These are phyloP conservation scores for Mactra quadrangularis DNA, from an alignment of 1,140 invertebrate species.

Conservation along the genomic window DNA sequence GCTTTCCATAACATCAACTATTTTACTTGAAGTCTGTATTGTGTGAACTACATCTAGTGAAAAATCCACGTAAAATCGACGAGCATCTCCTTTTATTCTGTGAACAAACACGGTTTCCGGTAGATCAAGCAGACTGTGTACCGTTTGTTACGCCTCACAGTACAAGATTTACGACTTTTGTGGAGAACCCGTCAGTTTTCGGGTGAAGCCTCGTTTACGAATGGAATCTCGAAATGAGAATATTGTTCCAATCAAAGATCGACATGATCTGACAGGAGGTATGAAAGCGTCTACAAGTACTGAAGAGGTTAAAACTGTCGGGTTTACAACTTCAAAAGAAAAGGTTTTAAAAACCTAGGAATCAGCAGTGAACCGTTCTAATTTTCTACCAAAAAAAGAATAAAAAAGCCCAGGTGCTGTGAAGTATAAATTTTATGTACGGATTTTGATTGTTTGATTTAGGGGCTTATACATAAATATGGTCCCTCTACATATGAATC, in stretches of 20 bases:
- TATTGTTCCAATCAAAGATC: constrained; percentile 49
- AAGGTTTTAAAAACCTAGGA: constrained; percentile 21
- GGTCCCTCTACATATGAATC: no score
- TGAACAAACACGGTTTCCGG: constrained; percentile 45
- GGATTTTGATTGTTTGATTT: constrained; percentile 6
- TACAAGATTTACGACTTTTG: constrained; percentile 24
- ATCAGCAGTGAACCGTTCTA: constrained; percentile 42
- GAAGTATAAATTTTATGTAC: background rate
- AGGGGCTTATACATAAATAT: no score
- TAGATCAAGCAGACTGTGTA: constrained; percentile 25
- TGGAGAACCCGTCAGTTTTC: constrained; percentile 12
- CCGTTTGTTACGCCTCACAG: background rate
- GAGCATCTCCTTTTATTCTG: constrained; percentile 12
- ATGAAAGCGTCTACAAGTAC: constrained; percentile 38
- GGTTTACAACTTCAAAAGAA: constrained; percentile 51
- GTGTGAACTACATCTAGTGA: background rate
- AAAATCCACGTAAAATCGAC: constrained; percentile 43
- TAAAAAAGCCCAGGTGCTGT: constrained; percentile 46
- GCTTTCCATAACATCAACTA: constrained; percentile 29
- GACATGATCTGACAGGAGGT: constrained; percentile 45
- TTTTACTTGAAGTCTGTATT: constrained; percentile 6
- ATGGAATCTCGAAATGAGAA: background rate
- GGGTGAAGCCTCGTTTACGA: constrained; percentile 35
- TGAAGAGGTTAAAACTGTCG: constrained; percentile 41
- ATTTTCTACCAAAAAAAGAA: constrained; percentile 21